phyloP scores from a whole-genome alignment of 2,113 vertebrate genomes.

The Alethe diademata region DNA sequence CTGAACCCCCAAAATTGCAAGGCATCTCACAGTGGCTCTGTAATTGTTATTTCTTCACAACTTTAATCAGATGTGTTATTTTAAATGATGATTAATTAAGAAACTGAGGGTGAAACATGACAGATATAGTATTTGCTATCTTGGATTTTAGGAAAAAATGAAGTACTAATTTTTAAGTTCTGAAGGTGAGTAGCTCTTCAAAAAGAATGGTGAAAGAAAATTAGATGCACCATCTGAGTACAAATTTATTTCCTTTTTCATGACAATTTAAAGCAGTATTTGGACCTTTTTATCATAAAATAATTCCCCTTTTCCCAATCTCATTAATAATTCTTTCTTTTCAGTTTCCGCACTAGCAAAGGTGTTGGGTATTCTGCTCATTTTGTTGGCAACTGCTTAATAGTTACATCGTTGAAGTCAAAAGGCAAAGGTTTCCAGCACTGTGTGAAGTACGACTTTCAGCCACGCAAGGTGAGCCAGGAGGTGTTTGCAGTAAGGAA shows the following conservation, averaged over 20 bases:
- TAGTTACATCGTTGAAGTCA: conserved; percentile 95
- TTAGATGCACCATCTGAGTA: neutral
- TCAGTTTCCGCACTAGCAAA: conserved; percentile 96
- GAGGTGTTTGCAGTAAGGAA: neutral
- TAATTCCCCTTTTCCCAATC: neutral
- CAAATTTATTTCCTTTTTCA: neutral
- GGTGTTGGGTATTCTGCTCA: conserved; percentile 97
- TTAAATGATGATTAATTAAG: neutral
- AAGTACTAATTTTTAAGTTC: neutral
- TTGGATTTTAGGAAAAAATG: neutral
- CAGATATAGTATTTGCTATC: neutral
- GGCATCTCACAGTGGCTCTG: neutral
- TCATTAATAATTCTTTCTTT: conserved; percentile 17
- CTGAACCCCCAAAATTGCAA: neutral
- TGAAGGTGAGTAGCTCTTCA: neutral
- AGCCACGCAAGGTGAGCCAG: conserved; percentile 89
- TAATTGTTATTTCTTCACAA: neutral
- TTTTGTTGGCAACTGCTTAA: conserved; percentile 97
- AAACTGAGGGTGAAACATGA: neutral
- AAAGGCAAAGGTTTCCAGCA: conserved; percentile 99
- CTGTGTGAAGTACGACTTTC: conserved; percentile 97
- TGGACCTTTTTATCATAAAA: neutral
- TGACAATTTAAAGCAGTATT: neutral
- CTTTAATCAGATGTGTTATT: neutral
- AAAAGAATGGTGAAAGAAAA: neutral